These are phyloP conservation scores for Branchinecta lindahli DNA, from an alignment of 1,140 invertebrate genomes.

Conservation along the genomic window DNA sequence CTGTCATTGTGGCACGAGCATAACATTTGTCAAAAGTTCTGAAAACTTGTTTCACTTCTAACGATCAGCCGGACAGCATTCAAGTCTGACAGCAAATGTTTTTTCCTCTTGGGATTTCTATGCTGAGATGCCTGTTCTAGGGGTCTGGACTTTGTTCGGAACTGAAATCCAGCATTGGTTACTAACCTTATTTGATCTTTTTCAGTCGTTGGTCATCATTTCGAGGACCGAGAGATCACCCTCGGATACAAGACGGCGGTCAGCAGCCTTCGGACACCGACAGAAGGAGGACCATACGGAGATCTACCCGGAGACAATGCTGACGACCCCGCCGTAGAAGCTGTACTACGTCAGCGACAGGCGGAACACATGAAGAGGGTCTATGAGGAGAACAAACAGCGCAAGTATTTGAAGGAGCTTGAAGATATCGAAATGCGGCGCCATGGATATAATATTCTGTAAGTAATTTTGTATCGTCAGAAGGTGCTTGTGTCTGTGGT, in stretches of 20 bases:
- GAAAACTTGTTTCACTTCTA: too few relatives aligned
- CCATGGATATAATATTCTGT: conserved; percentile 79
- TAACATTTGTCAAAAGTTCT: too few relatives aligned
- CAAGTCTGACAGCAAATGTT: too few relatives aligned
- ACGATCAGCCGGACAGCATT: too few relatives aligned
- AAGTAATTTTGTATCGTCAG: conserved; percentile 27
- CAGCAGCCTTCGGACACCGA: conserved; percentile 41
- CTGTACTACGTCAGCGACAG: conserved; percentile 60
- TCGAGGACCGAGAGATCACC: conserved; percentile 78
- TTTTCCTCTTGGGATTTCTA: too few relatives aligned
- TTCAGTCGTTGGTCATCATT: conserved; percentile 39
- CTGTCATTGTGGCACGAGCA: too few relatives aligned
- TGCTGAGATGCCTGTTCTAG: too few relatives aligned
- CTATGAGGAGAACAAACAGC: conserved; percentile 67
- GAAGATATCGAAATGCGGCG: conserved; percentile 77
- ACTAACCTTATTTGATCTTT: too few relatives aligned
- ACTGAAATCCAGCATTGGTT: too few relatives aligned
- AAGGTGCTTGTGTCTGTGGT: too few relatives aligned
- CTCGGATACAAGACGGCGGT: conserved; percentile 79
- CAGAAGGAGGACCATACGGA: conserved; percentile 44
- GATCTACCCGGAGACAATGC: not conserved
- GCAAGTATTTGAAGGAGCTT: conserved; percentile 74
- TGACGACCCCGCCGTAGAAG: conserved; percentile 22
- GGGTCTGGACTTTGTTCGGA: too few relatives aligned
- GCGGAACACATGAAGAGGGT: conserved; percentile 75